Conservation (phyloP, 2,888 invertebrate species). For the Temnothorax unifasciatus region DNA sequence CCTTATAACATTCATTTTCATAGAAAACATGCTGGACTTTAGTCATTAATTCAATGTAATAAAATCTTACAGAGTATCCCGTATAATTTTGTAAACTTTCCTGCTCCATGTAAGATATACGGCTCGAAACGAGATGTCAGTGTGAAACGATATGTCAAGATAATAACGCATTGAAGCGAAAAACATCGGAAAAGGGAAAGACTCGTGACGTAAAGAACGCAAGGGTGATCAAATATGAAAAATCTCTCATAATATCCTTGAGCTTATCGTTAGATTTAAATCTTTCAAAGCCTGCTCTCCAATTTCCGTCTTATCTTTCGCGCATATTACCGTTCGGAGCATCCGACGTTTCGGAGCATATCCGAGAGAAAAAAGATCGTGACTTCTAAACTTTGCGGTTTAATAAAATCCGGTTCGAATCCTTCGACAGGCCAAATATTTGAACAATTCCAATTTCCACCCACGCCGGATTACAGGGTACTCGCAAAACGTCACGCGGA, state of each 20-base stretch:
- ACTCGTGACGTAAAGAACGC: not conserved
- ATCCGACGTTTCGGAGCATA: not conserved
- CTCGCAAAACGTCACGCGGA: conserved; percentile 7
- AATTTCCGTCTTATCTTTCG: conserved; percentile 3
- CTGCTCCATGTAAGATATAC: not conserved
- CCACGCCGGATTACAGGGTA: not conserved
- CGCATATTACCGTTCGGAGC: not conserved
- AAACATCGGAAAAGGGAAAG: not conserved
- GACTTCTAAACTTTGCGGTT: not conserved
- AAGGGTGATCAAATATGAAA: not conserved
- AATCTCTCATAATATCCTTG: not conserved
- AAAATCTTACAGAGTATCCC: not conserved
- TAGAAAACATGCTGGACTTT: not conserved
- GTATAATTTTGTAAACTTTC: not conserved
- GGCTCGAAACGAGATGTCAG: not conserved
- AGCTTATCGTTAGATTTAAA: not conserved
- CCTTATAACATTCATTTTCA: not conserved
- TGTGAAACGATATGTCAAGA: not conserved
- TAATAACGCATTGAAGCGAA: not conserved
- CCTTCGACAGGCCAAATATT: conserved; percentile 15
- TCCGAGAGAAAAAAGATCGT: not conserved
- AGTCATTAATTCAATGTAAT: not conserved
- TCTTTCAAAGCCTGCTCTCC: not conserved
- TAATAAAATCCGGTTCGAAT: conserved; percentile 16
- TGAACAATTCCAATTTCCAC: conserved; percentile 27